Conservation (phyloP, 1,140 invertebrate species). For the Dinothrombium tinctorium region DNA sequence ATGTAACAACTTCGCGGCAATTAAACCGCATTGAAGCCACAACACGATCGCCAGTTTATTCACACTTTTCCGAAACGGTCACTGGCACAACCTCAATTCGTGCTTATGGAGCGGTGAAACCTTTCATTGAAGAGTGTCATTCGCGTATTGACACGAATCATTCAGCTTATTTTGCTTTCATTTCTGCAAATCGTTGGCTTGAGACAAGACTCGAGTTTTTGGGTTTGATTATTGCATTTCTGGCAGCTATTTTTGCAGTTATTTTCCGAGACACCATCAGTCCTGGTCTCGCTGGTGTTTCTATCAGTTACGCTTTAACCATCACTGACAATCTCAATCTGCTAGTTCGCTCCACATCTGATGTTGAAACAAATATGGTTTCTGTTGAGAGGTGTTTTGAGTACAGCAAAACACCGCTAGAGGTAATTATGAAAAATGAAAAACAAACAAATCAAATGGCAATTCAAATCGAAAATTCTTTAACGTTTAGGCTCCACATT, state of each 20-base stretch:
- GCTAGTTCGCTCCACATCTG: constrained; percentile 30
- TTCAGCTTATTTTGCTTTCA: constrained; percentile 50
- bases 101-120: constrained; percentile 18
- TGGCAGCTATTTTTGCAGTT: constrained; percentile 27
- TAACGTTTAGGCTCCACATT: no score
- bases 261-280: constrained; percentile 20
- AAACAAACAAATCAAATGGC: no score
- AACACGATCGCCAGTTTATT: constrained; percentile 28
- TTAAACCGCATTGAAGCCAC: constrained; percentile 27
- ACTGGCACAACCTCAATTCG: constrained; percentile 21
- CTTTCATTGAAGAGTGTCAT: constrained; percentile 18
- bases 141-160: constrained; percentile 45
- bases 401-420: constrained; percentile 21
- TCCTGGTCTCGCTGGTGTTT: constrained; percentile 28
- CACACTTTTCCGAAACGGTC: constrained; percentile 25
- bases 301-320: constrained; percentile 29
- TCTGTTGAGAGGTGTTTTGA: constrained; percentile 34
- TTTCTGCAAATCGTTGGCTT: constrained; percentile 23
- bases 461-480: no score
- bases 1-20: constrained; percentile 27
- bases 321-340: constrained; percentile 46
- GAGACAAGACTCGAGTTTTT: constrained; percentile 27
- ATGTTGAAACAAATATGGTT: constrained; percentile 35
- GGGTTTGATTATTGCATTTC: constrained; percentile 27
- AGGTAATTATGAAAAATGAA: not conserved